Conservation (phyloP, 2,113 vertebrate species). For the Corvus cornix region DNA sequence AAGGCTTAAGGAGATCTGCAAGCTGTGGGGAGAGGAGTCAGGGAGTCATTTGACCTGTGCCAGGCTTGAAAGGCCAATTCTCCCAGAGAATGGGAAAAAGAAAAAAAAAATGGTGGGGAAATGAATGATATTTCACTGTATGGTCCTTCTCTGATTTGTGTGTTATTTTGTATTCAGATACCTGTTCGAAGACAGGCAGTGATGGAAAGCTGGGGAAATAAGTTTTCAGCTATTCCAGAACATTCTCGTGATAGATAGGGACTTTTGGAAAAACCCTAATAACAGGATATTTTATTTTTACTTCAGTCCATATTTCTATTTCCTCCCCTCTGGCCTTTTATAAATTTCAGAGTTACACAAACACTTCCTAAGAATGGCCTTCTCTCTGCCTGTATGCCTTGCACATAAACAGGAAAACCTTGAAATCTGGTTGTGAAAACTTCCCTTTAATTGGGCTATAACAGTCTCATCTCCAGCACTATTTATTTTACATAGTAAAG, state of each 20-base stretch:
- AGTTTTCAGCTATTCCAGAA: neutral
- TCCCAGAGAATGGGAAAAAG: neutral
- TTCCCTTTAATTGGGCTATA: neutral
- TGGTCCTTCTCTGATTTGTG: neutral
- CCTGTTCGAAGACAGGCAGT: neutral
- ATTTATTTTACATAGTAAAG: neutral
- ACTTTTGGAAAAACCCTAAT: constrained; percentile 29
- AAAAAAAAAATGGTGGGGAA: neutral
- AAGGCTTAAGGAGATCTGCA: neutral
- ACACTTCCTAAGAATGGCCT: neutral
- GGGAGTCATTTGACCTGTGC: neutral
- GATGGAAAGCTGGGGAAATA: neutral
- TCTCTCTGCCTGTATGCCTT: neutral
- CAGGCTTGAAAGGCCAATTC: neutral
- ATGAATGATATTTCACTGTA: neutral
- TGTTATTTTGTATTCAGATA: neutral
- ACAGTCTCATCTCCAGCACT: neutral
- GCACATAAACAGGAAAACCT: neutral
- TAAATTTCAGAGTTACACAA: constrained; percentile 37
- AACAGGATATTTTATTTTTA: constrained; percentile 49
- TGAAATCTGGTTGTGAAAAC: neutral
- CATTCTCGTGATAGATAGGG: constrained; percentile 17
- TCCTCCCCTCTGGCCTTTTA: constrained; percentile 36
- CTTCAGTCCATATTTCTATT: neutral
- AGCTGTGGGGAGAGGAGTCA: neutral